Percentiles rank a stretch among this genome's conserved stretches.
Evolutionary conservation across 2,113 vertebrate species (phyloP).

Genomic region (Chrysochloris asiatica): DNA sequence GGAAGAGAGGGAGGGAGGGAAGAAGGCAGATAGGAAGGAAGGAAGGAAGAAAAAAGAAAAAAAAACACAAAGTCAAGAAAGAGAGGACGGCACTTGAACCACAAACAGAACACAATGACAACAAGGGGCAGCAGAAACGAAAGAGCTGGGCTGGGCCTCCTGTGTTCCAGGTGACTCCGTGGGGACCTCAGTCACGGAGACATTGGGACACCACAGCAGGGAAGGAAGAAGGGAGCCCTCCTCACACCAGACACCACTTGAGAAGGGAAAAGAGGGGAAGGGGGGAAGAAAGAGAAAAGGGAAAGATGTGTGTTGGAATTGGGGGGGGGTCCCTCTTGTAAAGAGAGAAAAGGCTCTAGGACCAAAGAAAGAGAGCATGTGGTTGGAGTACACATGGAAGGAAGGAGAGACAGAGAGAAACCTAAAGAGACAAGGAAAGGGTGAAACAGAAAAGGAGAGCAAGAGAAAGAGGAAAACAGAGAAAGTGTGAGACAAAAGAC

Average conservation of each 20-base stretch:
- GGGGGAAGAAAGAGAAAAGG: constrained; percentile 22
- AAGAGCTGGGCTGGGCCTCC: constrained; percentile 69
- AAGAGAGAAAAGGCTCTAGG: not conserved
- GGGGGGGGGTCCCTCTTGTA: not conserved
- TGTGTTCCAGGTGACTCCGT: constrained; percentile 74
- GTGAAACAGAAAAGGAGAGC: not conserved
- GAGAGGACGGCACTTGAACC: constrained; percentile 79
- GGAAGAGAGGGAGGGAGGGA: not conserved
- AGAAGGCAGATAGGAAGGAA: not conserved
- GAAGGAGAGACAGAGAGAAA: not conserved
- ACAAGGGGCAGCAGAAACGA: constrained; percentile 75
- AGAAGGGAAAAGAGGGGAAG: constrained; percentile 38
- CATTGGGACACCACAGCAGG: constrained; percentile 66
- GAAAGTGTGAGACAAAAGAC: constrained; percentile 61
- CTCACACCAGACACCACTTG: constrained; percentile 75
- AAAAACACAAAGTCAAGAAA: constrained; percentile 81
- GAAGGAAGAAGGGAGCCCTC: constrained; percentile 67
- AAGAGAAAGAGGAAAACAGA: constrained; percentile 56
- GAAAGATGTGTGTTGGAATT: not conserved
- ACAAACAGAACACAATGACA: constrained; percentile 77
- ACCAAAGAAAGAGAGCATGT: no score
- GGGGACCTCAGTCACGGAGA: constrained; percentile 69
- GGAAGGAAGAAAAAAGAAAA: constrained; percentile 47
- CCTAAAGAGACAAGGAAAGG: constrained; percentile 49
- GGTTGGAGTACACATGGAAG: not conserved